These are phyloP conservation scores for Monopterus albus DNA, from an alignment of 2,113 vertebrate genomes.

Conservation along the genomic window DNA sequence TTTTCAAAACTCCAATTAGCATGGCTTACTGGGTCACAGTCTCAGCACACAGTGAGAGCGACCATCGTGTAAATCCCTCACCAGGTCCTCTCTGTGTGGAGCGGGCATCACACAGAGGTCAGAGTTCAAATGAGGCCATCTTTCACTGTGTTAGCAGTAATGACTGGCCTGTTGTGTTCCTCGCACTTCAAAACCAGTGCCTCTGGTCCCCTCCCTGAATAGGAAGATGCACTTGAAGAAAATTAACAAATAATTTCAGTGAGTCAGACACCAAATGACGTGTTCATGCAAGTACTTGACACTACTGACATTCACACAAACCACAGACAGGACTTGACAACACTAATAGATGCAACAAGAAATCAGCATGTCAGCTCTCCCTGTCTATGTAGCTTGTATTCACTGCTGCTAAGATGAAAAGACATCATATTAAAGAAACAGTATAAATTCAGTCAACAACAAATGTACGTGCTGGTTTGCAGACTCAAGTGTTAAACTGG, in stretches of 20 bases:
- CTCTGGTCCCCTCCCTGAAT: background rate
- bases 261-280: no score
- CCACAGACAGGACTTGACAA: no score
- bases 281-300: no score
- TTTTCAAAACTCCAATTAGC: background rate
- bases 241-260: background rate
- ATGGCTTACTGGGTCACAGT: background rate
- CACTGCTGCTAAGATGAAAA: background rate
- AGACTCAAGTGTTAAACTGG: background rate
- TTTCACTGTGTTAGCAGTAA: background rate
- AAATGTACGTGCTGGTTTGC: background rate
- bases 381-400: no score
- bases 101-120: background rate
- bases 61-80: background rate
- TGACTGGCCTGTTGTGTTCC: background rate
- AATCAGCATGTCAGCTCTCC: no score
- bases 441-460: conserved; percentile 2
- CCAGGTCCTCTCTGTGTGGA: background rate
- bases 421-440: background rate
- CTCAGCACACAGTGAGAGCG: background rate
- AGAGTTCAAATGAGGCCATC: background rate
- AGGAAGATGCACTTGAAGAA: background rate
- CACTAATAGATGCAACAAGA: no score
- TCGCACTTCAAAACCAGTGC: background rate
- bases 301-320: no score